Conservation (phyloP, 2,113 vertebrate genomes). For the Malaclemys terrapin region DNA sequence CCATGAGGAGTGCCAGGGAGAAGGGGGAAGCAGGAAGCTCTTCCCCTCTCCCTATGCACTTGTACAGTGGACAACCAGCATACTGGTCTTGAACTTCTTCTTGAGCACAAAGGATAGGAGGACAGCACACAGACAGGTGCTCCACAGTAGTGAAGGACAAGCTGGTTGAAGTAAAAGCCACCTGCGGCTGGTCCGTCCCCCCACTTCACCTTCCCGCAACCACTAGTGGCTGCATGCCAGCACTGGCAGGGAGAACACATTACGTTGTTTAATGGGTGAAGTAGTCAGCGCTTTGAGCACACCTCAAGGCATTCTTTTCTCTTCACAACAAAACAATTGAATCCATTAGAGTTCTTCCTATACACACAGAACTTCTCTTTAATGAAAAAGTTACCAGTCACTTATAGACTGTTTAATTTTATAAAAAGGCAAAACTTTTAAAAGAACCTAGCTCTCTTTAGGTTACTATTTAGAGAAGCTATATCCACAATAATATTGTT, state of each 20-base stretch:
- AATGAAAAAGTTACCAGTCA: not conserved
- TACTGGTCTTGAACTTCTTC: not conserved
- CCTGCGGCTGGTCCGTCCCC: not conserved
- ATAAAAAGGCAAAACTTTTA: not conserved
- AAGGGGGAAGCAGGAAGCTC: not conserved
- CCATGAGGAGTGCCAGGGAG: not conserved
- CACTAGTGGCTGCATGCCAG: not conserved
- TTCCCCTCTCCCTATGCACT: not conserved
- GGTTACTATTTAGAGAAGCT: not conserved
- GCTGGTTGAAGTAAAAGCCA: not conserved
- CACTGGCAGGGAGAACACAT: not conserved
- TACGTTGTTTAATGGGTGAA: not conserved
- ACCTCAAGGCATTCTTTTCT: not conserved
- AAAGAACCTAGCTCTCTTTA: not conserved
- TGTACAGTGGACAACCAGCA: not conserved
- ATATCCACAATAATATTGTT: not conserved
- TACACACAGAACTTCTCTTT: not conserved
- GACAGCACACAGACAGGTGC: not conserved
- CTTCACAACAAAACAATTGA: not conserved
- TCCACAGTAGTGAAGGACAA: not conserved
- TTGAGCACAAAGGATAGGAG: not conserved
- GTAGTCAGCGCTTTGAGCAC: not conserved
- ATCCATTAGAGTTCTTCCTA: not conserved
- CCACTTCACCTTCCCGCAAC: not conserved
- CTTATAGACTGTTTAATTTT: not conserved